Conservation (phyloP, 2,113 vertebrate species). For the Corvus moneduloides region DNA sequence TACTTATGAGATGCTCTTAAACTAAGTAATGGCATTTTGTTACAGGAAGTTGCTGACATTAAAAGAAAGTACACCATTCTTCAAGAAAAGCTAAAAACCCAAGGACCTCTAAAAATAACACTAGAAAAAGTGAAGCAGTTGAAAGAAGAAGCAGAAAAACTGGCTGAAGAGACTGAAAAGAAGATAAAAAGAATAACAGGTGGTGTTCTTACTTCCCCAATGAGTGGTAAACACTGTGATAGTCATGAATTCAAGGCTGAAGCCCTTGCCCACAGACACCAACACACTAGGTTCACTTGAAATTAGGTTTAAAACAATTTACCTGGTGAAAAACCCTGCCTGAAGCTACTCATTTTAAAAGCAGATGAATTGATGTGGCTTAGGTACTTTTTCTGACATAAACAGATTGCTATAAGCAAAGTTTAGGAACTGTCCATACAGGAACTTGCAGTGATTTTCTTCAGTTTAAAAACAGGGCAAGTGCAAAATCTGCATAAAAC, state of each 20-base stretch:
- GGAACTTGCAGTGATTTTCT: not conserved
- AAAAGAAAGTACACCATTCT: constrained; percentile 70
- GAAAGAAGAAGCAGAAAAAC: constrained; percentile 69
- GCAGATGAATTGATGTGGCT: not conserved
- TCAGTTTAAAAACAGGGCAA: not conserved
- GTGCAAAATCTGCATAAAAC: not conserved
- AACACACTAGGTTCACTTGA: not conserved
- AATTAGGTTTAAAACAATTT: not conserved
- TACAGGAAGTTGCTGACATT: constrained; percentile 75
- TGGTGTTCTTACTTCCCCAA: constrained; percentile 22
- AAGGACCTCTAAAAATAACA: constrained; percentile 37
- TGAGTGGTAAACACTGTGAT: not conserved
- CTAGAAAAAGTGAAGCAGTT: constrained; percentile 73
- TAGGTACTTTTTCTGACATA: not conserved
- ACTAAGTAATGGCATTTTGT: not conserved
- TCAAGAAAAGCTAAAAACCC: constrained; percentile 59
- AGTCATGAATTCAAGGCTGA: not conserved
- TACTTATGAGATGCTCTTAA: not conserved
- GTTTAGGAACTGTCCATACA: not conserved
- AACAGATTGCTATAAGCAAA: not conserved
- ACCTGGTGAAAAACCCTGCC: not conserved
- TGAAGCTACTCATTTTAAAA: not conserved
- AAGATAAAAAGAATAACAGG: constrained; percentile 80
- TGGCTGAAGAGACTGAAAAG: constrained; percentile 74
- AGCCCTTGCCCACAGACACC: not conserved